phyloP scores from a whole-genome alignment of 2,113 vertebrate genomes.

The Neoarius graeffei region DNA sequence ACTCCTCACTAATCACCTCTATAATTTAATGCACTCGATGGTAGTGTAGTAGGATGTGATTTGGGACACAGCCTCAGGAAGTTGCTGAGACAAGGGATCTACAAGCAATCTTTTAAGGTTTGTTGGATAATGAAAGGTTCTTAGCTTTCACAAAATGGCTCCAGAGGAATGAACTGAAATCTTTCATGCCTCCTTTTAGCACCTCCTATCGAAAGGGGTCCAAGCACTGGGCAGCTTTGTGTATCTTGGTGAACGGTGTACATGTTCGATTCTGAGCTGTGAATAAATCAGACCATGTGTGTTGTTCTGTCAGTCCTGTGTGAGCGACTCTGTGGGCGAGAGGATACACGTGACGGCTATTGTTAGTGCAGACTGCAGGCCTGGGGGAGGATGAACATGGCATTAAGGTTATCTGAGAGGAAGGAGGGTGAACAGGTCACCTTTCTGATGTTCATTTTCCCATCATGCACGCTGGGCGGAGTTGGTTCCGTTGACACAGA shows the following conservation, averaged over 20 bases:
- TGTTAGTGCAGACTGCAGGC: conserved; percentile 29
- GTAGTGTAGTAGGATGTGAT: neutral
- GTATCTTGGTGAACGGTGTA: neutral
- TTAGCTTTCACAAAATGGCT: neutral
- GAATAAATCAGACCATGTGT: neutral
- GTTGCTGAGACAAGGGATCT: neutral
- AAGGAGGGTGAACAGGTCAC: conserved; percentile 12
- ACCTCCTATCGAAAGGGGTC: neutral
- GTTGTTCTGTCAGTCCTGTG: neutral
- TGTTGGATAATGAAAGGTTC: neutral
- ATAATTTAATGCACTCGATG: neutral
- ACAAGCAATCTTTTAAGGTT: neutral
- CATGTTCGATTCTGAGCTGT: conserved; percentile 1
- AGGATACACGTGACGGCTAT: conserved; percentile 42
- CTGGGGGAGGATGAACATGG: conserved; percentile 25
- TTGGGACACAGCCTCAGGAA: neutral
- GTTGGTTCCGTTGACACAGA: neutral
- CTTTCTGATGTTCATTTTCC: conserved; percentile 8
- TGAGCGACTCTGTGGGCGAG: conserved; percentile 24
- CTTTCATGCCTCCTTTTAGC: neutral
- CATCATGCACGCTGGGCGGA: neutral
- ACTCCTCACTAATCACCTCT: neutral
- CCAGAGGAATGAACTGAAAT: neutral
- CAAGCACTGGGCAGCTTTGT: neutral
- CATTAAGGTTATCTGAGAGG: conserved; percentile 20